Evolutionary conservation across 2,888 invertebrate genomes (phyloP).

Genomic region (Chironomus tentans): DNA sequence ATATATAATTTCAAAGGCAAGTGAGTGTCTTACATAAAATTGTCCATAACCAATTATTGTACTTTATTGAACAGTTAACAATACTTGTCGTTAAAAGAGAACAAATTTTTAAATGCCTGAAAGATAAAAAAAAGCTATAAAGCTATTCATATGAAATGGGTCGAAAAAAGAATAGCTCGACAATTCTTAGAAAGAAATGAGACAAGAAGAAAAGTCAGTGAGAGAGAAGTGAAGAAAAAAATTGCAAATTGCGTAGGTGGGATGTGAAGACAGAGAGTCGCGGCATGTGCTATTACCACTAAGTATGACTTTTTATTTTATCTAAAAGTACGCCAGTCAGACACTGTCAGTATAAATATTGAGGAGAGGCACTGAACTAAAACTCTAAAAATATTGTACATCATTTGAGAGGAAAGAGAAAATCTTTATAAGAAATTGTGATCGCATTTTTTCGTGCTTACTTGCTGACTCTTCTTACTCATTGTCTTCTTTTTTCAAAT

Average conservation of each 20-base stretch:
- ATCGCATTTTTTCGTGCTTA: background rate
- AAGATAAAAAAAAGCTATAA: too few species aligned
- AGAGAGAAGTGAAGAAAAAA: background rate
- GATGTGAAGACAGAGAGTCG: constrained; percentile 3
- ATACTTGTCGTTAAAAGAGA: too few species aligned
- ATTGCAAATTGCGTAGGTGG: constrained; percentile 5
- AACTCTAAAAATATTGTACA: background rate
- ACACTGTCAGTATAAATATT: background rate
- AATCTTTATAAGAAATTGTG: background rate
- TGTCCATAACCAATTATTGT: too few species aligned
- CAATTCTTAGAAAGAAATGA: background rate
- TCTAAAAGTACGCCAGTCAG: background rate
- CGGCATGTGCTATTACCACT: background rate
- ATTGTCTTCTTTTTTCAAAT: background rate
- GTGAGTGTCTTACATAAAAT: too few species aligned
- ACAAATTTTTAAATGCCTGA: too few species aligned
- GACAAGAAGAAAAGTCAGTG: background rate
- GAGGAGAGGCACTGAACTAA: constrained; percentile 4
- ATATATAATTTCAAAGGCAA: too few species aligned
- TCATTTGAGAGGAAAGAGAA: background rate
- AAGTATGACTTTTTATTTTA: background rate
- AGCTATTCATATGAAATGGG: background rate
- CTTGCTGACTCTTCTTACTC: background rate
- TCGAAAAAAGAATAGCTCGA: background rate
- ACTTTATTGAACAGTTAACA: too few species aligned